A percentile compares a stretch with the other conserved stretches of the same genome.
Evolutionary conservation across 2,888 invertebrate species (phyloP).

Genomic region (Notodonta dromedarius): DNA sequence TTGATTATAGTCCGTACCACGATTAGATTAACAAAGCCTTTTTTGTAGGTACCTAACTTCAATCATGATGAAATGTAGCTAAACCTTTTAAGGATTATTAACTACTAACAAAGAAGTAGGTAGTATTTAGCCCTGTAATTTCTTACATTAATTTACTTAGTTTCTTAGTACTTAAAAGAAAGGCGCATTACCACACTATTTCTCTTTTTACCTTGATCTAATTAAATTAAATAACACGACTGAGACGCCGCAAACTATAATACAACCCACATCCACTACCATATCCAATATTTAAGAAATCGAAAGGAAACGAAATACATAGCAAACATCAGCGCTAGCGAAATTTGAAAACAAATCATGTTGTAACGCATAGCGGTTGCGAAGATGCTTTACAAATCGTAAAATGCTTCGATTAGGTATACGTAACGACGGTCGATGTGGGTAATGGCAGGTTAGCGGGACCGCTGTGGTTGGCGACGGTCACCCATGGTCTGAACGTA

Average conservation of each 20-base stretch:
- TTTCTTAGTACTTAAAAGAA: no score
- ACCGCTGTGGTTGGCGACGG: slow-evolving; percentile 29
- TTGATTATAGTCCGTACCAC: not conserved
- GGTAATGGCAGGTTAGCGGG: slow-evolving; percentile 32
- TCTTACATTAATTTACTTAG: no score
- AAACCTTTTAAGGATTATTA: no score
- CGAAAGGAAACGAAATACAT: slow-evolving; percentile 31
- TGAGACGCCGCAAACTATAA: not conserved
- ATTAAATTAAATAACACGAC: not conserved
- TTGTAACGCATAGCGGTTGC: slow-evolving; percentile 25
- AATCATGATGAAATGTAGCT: not conserved
- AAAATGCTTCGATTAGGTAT: slow-evolving; percentile 35
- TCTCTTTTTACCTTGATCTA: no score
- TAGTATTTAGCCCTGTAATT: no score
- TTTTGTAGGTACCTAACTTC: not conserved
- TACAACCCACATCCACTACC: not conserved
- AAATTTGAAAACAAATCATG: slow-evolving; percentile 35
- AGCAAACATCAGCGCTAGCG: slow-evolving; percentile 14
- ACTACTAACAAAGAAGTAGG: no score
- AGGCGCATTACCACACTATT: no score
- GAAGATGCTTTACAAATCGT: slow-evolving; percentile 43
- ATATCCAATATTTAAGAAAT: slow-evolving; percentile 4
- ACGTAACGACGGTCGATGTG: slow-evolving; percentile 40
- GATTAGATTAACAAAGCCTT: not conserved
- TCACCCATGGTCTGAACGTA: not conserved